Conservation (phyloP, 2,797 vertebrate species). For the Typhlichthys subterraneus region DNA sequence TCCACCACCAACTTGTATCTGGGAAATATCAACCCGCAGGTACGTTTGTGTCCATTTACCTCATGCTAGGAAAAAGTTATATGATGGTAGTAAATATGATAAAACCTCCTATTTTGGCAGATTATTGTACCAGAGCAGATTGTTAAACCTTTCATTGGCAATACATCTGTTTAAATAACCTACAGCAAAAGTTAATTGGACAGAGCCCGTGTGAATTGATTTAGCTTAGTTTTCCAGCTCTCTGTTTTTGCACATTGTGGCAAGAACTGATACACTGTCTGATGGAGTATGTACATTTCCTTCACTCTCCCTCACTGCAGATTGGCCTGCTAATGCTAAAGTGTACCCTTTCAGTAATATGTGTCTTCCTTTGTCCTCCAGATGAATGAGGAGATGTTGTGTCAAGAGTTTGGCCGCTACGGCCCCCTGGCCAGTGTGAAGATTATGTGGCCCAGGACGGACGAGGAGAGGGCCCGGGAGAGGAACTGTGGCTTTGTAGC, state of each 20-base stretch:
- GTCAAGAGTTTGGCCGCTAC: slow-evolving; percentile 98
- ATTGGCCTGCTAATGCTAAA: not conserved
- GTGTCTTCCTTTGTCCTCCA: slow-evolving; percentile 48
- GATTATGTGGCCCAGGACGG: slow-evolving; percentile 99
- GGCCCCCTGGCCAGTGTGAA: slow-evolving; percentile 97
- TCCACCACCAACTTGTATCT: slow-evolving; percentile 98
- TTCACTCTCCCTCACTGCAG: not conserved
- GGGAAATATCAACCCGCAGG: slow-evolving; percentile 99
- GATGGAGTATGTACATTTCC: not conserved
- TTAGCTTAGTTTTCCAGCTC: too few species aligned
- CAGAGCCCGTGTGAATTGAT: too few species aligned
- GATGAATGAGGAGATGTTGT: slow-evolving; percentile 99
- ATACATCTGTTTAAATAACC: too few species aligned
- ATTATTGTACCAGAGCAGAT: too few species aligned
- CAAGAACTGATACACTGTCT: not conserved
- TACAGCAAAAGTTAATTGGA: too few species aligned
- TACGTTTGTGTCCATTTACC: slow-evolving; percentile 47
- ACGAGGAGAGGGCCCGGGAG: slow-evolving; percentile 97
- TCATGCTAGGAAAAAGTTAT: too few species aligned
- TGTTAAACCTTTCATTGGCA: too few species aligned
- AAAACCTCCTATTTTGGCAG: too few species aligned
- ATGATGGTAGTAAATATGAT: too few species aligned
- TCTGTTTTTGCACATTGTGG: too few species aligned
- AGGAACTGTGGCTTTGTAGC: slow-evolving; percentile 99
- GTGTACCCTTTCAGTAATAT: not conserved